Conservation (phyloP, 1,140 invertebrate genomes). For the Aphelinus atriplicis region DNA sequence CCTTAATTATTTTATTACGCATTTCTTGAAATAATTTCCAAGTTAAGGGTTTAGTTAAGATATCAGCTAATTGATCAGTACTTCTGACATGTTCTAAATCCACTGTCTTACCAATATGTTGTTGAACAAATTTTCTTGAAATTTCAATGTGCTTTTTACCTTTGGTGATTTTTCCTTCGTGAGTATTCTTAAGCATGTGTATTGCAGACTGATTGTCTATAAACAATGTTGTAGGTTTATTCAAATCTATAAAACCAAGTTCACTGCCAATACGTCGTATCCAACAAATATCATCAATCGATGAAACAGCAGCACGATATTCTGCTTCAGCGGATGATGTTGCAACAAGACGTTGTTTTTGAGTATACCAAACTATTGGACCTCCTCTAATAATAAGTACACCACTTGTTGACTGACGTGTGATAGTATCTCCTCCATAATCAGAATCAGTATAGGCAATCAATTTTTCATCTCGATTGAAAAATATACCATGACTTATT, state of each 20-base stretch:
- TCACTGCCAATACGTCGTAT: too few relatives aligned
- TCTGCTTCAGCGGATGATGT: too few relatives aligned
- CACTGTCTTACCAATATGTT: conserved; percentile 29
- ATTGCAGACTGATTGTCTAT: too few relatives aligned
- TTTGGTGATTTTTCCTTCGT: conserved; percentile 40
- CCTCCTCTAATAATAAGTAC: too few relatives aligned
- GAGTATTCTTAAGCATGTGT: conserved; percentile 37
- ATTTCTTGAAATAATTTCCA: neutral
- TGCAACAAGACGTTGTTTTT: too few relatives aligned
- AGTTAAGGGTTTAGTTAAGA: conserved; percentile 16
- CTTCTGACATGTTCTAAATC: conserved; percentile 1
- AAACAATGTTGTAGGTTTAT: too few relatives aligned
- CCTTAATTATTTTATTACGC: neutral
- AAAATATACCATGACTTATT: conserved; percentile 14
- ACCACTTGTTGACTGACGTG: too few relatives aligned
- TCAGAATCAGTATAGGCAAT: conserved; percentile 27
- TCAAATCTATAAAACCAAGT: too few relatives aligned
- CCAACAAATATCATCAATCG: too few relatives aligned
- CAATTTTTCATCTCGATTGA: conserved; percentile 6
- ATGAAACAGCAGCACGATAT: too few relatives aligned
- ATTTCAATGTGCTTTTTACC: conserved; percentile 44
- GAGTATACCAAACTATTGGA: too few relatives aligned
- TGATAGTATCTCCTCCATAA: too few relatives aligned
- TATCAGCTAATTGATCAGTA: conserved; percentile 12
- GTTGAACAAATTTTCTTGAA: conserved; percentile 41